Percentiles rank a stretch among this genome's conserved stretches.
Evolutionary conservation across 92 coral and sea anemone species (phyloP).

Genomic region (Chrysogorgia sp.): DNA sequence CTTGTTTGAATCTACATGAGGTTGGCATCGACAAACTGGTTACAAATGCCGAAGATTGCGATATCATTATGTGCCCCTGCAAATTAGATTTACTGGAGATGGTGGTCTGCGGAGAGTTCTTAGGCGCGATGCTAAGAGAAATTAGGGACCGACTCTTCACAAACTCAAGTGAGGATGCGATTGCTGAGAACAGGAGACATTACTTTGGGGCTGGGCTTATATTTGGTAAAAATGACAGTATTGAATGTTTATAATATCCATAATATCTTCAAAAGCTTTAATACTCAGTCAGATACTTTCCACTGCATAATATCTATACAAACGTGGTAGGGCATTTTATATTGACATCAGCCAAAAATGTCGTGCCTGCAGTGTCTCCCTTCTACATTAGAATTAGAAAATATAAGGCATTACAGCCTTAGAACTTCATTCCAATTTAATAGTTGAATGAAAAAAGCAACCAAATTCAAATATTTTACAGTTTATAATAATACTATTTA

Average conservation of each 20-base stretch:
- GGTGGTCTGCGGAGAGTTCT: slow-evolving; percentile 64
- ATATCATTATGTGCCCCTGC: slow-evolving; percentile 47
- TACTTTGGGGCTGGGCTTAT: slow-evolving; percentile 49
- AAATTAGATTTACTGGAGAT: slow-evolving; percentile 55
- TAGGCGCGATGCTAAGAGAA: slow-evolving; percentile 19
- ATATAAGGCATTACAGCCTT: no score
- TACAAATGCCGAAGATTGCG: not conserved
- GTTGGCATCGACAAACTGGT: slow-evolving; percentile 56
- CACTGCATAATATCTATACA: not conserved
- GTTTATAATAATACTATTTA: no score
- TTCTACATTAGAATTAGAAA: no score
- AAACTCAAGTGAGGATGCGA: slow-evolving; percentile 9
- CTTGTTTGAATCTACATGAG: slow-evolving; percentile 18
- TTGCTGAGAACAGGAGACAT: not conserved
- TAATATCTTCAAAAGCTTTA: no score
- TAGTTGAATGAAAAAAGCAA: no score
- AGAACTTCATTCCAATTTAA: no score
- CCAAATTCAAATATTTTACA: no score
- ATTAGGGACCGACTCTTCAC: slow-evolving; percentile 28
- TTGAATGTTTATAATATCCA: no score
- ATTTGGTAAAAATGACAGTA: slow-evolving; percentile 43
- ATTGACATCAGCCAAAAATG: no score
- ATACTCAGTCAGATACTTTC: not conserved
- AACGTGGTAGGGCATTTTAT: no score
- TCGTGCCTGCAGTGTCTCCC: no score